phyloP scores from a whole-genome alignment of 1,140 invertebrate genomes.

The Ericerus pela region DNA sequence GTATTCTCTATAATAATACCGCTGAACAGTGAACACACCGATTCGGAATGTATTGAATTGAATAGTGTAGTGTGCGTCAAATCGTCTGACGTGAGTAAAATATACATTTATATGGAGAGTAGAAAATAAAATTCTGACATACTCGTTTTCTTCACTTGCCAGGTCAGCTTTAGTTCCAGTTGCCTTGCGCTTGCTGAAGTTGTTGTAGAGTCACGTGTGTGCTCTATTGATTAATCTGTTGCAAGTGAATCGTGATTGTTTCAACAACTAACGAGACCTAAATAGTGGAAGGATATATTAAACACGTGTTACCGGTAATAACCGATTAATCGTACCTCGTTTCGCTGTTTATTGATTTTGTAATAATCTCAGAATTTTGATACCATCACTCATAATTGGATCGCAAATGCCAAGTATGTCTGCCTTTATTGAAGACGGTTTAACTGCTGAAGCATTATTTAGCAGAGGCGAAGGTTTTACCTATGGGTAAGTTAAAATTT shows the following conservation, averaged over 20 bases:
- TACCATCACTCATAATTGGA: neutral
- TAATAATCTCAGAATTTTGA: neutral
- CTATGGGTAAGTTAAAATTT: slow-evolving; percentile 14
- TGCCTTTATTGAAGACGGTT: neutral
- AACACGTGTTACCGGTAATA: neutral
- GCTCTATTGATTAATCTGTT: neutral
- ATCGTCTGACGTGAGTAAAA: no score
- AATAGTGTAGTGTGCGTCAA: no score
- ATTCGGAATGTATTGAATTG: no score
- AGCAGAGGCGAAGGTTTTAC: slow-evolving; percentile 13
- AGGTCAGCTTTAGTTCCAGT: no score
- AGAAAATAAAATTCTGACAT: no score
- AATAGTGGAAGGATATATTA: neutral
- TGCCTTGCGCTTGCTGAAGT: no score
- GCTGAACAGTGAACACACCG: no score
- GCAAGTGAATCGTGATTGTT: neutral
- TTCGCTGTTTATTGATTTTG: neutral
- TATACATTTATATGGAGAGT: no score
- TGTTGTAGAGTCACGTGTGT: neutral
- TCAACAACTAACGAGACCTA: neutral
- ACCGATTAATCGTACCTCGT: neutral
- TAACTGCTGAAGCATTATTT: slow-evolving; percentile 12
- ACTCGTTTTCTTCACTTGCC: no score
- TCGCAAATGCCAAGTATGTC: neutral
- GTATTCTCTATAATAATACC: no score